Conservation (phyloP, 1,140 invertebrate genomes). For the Eumeta japonica region DNA sequence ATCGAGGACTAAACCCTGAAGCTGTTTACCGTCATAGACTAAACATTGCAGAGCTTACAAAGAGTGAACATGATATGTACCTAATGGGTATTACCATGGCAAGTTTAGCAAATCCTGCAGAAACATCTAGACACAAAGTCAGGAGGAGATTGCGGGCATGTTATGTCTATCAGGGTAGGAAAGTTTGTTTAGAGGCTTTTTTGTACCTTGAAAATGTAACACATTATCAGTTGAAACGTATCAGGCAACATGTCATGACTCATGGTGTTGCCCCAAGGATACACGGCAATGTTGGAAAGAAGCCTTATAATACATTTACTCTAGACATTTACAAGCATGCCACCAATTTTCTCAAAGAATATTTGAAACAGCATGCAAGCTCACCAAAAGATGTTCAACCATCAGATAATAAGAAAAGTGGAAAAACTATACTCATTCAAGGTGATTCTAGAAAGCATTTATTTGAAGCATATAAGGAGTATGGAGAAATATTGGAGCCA, state of each 20-base stretch:
- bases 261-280: slow-evolving; percentile 75
- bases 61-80: slow-evolving; percentile 74
- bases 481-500: slow-evolving; percentile 66
- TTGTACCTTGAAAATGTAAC: slow-evolving; percentile 79
- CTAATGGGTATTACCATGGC: slow-evolving; percentile 80
- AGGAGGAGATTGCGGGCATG: slow-evolving; percentile 69
- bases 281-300: slow-evolving; percentile 77
- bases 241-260: slow-evolving; percentile 74
- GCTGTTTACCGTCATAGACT: slow-evolving; percentile 72
- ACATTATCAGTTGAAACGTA: slow-evolving; percentile 75
- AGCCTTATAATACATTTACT: slow-evolving; percentile 79
- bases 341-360: slow-evolving; percentile 72
- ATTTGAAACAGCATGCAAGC: slow-evolving; percentile 58
- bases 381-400: slow-evolving; percentile 59
- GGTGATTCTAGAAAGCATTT: slow-evolving; percentile 72
- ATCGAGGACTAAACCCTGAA: slow-evolving; percentile 69
- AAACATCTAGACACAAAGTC: slow-evolving; percentile 71
- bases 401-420: slow-evolving; percentile 50
- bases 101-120: slow-evolving; percentile 71
- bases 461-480: slow-evolving; percentile 71
- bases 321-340: slow-evolving; percentile 76
- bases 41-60: slow-evolving; percentile 76
- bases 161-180: slow-evolving; percentile 73
- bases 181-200: slow-evolving; percentile 77
- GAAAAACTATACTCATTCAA: slow-evolving; percentile 62